phyloP scores from a whole-genome alignment of 1,140 invertebrate genomes.

The Lucilia cuprina region DNA sequence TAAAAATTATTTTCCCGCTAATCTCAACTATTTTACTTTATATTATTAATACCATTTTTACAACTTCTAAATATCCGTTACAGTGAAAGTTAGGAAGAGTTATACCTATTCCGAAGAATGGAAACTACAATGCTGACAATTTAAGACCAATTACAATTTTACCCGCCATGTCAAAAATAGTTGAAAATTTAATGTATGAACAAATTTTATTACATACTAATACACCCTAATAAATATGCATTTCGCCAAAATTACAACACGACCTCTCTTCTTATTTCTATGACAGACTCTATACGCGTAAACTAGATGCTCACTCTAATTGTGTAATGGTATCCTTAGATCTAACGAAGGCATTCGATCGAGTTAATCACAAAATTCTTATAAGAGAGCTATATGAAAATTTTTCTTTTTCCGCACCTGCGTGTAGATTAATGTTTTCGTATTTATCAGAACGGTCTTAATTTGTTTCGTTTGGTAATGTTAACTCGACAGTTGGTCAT shows the following conservation, averaged over 20 bases:
- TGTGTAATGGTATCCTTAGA: no score
- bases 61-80: background rate
- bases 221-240: background rate
- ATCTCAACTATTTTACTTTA: background rate
- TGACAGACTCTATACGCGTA: no score
- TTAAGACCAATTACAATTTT: background rate
- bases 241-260: background rate
- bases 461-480: no score
- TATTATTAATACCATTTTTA: background rate
- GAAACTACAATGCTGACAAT: background rate
- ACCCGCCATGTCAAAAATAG: background rate
- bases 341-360: no score
- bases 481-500: no score
- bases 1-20: background rate
- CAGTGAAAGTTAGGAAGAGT: background rate
- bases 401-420: no score
- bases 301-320: no score
- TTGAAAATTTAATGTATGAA: background rate
- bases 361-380: no score
- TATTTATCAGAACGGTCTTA: no score
- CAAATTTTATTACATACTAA: background rate
- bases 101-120: background rate
- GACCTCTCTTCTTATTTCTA: background rate
- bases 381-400: no score
- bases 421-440: no score